These are phyloP conservation scores for Ataeniobius toweri DNA, from an alignment of 2,797 vertebrate species.

Conservation along the genomic window DNA sequence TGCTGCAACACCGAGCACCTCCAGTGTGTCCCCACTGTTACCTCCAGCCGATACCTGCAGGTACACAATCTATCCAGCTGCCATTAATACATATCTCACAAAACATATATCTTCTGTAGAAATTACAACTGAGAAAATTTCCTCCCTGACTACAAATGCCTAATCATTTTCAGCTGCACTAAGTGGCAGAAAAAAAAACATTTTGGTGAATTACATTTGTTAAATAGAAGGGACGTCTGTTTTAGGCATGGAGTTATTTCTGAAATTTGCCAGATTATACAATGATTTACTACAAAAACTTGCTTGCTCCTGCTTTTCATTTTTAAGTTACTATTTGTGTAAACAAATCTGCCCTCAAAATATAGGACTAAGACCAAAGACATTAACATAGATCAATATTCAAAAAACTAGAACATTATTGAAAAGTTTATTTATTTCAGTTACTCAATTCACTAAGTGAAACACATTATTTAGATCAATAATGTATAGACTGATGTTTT, in stretches of 20 bases:
- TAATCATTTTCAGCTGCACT: neutral
- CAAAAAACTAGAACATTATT: too few species aligned
- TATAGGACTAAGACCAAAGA: too few species aligned
- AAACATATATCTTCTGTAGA: neutral
- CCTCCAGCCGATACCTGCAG: conserved; percentile 85
- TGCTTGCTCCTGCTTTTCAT: neutral
- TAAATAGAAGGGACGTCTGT: neutral
- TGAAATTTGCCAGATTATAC: neutral
- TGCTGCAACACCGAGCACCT: conserved; percentile 87
- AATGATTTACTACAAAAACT: neutral
- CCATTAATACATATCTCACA: neutral
- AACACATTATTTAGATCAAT: too few species aligned
- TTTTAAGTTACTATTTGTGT: too few species aligned
- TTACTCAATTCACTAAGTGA: too few species aligned
- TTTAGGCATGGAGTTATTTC: neutral
- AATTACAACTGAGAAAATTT: neutral
- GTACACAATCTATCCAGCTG: conserved; percentile 61
- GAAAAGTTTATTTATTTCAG: too few species aligned
- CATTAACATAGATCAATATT: too few species aligned
- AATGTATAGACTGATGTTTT: too few species aligned
- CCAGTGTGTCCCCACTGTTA: conserved; percentile 84
- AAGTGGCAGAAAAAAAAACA: neutral
- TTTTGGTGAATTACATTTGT: neutral
- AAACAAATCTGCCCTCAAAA: too few species aligned
- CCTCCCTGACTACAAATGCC: too few species aligned